phyloP scores from a whole-genome alignment of 2,888 invertebrate genomes.

The Cosmopolites sordidus region DNA sequence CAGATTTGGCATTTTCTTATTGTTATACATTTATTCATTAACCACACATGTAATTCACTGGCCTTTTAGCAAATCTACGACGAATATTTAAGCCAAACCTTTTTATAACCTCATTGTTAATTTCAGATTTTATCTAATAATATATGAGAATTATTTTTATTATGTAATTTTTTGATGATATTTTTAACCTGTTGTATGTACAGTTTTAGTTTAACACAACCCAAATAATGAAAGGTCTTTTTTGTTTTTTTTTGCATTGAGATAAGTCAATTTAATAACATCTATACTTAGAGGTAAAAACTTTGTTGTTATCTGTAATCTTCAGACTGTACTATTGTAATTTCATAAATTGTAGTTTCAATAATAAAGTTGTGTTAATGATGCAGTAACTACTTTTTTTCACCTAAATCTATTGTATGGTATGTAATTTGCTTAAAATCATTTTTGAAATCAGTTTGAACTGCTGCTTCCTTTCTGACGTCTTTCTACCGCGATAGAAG shows the following conservation, averaged over 20 bases:
- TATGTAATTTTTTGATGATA: not conserved
- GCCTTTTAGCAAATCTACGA: not conserved
- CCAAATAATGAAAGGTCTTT: not conserved
- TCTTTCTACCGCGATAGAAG: no score
- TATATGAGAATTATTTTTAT: not conserved
- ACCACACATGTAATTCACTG: not conserved
- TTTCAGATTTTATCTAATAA: slow-evolving; percentile 7
- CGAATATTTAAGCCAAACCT: slow-evolving; percentile 20
- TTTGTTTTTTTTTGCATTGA: slow-evolving; percentile 10
- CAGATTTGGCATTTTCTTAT: no score
- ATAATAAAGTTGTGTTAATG: slow-evolving; percentile 23
- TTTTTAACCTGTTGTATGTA: not conserved
- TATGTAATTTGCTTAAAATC: no score
- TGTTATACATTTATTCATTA: no score
- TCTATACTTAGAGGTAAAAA: slow-evolving; percentile 6
- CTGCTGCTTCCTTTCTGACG: no score
- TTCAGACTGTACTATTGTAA: slow-evolving; percentile 40
- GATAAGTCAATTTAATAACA: slow-evolving; percentile 33
- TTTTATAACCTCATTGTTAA: slow-evolving; percentile 20
- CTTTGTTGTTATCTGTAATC: slow-evolving; percentile 32
- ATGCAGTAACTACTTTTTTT: no score
- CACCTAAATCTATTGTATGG: no score
- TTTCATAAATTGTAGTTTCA: slow-evolving; percentile 33
- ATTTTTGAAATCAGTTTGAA: no score
- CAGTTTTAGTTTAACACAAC: not conserved